A percentile compares a stretch with the other conserved stretches of the same genome.
phyloP scores from a whole-genome alignment of 2,888 invertebrate species.

The Drosophila paramelanica region DNA sequence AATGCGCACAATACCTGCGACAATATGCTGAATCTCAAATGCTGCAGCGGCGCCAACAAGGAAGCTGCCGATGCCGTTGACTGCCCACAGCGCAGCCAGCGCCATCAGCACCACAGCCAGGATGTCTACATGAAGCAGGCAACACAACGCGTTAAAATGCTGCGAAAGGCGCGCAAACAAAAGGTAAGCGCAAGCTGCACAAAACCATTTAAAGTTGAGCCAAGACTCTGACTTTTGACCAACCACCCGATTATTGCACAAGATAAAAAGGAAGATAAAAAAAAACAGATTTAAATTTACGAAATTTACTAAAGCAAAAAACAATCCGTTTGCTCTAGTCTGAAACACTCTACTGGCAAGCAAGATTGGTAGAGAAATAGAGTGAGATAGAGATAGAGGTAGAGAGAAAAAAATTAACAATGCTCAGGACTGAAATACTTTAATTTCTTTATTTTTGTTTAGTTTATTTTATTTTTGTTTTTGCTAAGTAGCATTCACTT shows the following conservation, averaged over 20 bases:
- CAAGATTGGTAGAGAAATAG: too few relatives aligned
- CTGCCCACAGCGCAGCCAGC: constrained; percentile 45
- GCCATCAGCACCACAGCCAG: constrained; percentile 58
- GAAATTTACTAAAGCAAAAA: not conserved
- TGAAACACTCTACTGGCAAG: too few relatives aligned
- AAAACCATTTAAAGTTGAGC: not conserved
- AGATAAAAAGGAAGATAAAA: not conserved
- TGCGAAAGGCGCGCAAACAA: constrained; percentile 84
- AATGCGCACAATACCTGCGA: constrained; percentile 83
- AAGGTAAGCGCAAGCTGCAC: constrained; percentile 78
- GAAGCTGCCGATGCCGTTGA: constrained; percentile 51
- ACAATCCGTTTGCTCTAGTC: too few relatives aligned
- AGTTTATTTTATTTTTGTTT: too few relatives aligned
- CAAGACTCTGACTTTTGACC: not conserved
- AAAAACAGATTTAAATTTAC: constrained; percentile 1
- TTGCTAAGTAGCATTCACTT: too few relatives aligned
- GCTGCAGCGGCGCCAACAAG: constrained; percentile 61
- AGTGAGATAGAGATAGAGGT: too few relatives aligned
- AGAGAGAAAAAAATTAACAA: too few relatives aligned
- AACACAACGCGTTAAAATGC: constrained; percentile 83
- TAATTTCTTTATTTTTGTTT: too few relatives aligned
- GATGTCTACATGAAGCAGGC: constrained; percentile 84
- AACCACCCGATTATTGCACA: not conserved
- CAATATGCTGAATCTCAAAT: constrained; percentile 84
- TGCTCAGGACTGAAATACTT: too few relatives aligned